Percentiles rank a stretch among this genome's conserved stretches.
Evolutionary conservation across 2,888 invertebrate genomes (phyloP).

Genomic region (Drosophila mercatorum): DNA sequence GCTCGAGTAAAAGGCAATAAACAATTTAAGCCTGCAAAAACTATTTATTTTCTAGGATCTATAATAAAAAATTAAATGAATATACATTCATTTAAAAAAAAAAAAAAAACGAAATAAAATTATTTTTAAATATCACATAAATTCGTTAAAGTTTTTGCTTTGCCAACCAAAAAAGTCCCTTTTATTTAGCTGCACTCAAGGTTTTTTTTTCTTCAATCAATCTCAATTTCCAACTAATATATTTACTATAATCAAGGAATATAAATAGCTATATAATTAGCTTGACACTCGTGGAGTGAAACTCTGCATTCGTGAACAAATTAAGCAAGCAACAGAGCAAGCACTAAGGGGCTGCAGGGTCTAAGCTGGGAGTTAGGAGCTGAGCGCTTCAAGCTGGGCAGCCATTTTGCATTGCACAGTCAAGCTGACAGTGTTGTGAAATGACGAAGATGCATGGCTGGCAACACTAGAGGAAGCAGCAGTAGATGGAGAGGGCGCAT

Average conservation of each 20-base stretch:
- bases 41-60: too few relatives aligned
- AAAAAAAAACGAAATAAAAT: background rate
- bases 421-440: constrained; percentile 69
- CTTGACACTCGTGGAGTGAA: constrained; percentile 21
- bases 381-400: constrained; percentile 13
- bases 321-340: constrained; percentile 33
- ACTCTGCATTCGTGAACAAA: constrained; percentile 43
- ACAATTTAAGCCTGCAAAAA: background rate
- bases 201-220: background rate
- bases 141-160: too few relatives aligned
- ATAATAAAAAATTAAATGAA: background rate
- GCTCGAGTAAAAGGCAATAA: background rate
- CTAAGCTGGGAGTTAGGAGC: constrained; percentile 10
- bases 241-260: constrained; percentile 7
- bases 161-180: too few relatives aligned
- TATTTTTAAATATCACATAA: too few relatives aligned
- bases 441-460: constrained; percentile 76
- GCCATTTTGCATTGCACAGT: constrained; percentile 64
- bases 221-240: background rate
- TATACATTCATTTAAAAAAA: background rate
- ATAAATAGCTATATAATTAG: constrained; percentile 29
- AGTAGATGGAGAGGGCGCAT: constrained; percentile 24
- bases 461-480: constrained; percentile 14
- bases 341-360: background rate
- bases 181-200: background rate